Evolutionary conservation across 2,113 vertebrate species (phyloP), one percentile per base, ranked within the genome.

Genomic region (Brienomyrus longianalis): DNA sequence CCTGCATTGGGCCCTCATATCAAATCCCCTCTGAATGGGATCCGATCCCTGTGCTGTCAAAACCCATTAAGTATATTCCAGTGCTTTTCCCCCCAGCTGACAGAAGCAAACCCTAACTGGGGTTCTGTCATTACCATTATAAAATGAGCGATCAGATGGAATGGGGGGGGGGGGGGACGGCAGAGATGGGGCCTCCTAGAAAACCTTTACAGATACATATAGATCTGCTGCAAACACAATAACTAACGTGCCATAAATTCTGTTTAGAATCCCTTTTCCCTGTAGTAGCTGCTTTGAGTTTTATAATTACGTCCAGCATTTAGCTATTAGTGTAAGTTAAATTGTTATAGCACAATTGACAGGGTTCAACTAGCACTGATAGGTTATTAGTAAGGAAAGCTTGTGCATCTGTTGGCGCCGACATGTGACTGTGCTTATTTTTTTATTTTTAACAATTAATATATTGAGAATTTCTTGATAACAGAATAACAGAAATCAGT

Each of bases 121-220:
- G 95, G 96, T 95, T 94, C 96, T 96, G 94, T 95, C 96, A 99
- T 99, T 98, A 98, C 97, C 97, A 99, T 98, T 97, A 99, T 96
- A 99, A 99, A 98, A 99, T 98, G 97, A 97, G 97, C 97, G 97
- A 98, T 99, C 97, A 97, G 96, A 97, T 97, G 97, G 97, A 99
- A 99, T 97, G 95, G 97, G 6, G 1, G 97, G 95, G 95, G 94
- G 94, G 95, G 95, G 97, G 97, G 95, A 94, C 94, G 95, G 94
- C 92, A 95, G 95, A 95, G 94, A 95, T 95, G 95, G 95, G 96
- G 94, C 19, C 13, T 77, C 94, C 93, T 95, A 94, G 92, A 94
- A 95, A 95, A 88, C 70, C 59, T 90, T 87, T 52, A 17, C 31
- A 74, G 51, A 62, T 39, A 88, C 48, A 54, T 51, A 43, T 52